A percentile compares a stretch with the other conserved stretches of the same genome.
Conservation (phyloP, 2,888 invertebrate genomes). For the Heliconius aoede region DNA sequence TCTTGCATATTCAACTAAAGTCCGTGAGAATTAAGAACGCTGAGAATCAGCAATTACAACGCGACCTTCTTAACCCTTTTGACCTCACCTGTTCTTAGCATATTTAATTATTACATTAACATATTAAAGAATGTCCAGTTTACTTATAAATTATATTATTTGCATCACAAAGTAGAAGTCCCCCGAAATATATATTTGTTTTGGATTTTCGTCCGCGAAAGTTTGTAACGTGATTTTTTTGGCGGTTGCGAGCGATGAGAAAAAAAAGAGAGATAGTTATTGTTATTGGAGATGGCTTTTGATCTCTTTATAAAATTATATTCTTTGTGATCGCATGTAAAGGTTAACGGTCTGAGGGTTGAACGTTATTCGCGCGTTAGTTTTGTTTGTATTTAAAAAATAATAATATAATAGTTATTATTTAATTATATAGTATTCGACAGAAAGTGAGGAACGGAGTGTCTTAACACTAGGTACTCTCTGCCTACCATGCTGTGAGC, state of each 20-base stretch:
- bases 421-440: too few species aligned
- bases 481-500: too few species aligned
- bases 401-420: too few species aligned
- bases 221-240: constrained; percentile 38
- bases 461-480: too few species aligned
- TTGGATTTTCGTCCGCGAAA: constrained; percentile 35
- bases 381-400: too few species aligned
- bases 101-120: constrained; percentile 59
- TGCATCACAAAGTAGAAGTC: constrained; percentile 44
- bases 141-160: constrained; percentile 59
- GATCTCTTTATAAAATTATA: constrained; percentile 15
- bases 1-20: constrained; percentile 31
- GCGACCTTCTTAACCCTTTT: constrained; percentile 65
- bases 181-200: constrained; percentile 38
- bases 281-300: constrained; percentile 24
- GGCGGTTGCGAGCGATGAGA: constrained; percentile 29
- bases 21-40: constrained; percentile 59
- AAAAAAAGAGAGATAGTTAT: background rate
- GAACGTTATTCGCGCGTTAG: background rate
- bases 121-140: constrained; percentile 49
- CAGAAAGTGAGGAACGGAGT: too few species aligned
- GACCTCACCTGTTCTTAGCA: constrained; percentile 75
- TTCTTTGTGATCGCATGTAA: background rate
- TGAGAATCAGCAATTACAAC: constrained; percentile 71
- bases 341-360: constrained; percentile 10